Percentiles rank a stretch among this genome's conserved stretches.
phyloP scores from a whole-genome alignment of 2,888 invertebrate genomes.

The Agonopterix arenella region DNA sequence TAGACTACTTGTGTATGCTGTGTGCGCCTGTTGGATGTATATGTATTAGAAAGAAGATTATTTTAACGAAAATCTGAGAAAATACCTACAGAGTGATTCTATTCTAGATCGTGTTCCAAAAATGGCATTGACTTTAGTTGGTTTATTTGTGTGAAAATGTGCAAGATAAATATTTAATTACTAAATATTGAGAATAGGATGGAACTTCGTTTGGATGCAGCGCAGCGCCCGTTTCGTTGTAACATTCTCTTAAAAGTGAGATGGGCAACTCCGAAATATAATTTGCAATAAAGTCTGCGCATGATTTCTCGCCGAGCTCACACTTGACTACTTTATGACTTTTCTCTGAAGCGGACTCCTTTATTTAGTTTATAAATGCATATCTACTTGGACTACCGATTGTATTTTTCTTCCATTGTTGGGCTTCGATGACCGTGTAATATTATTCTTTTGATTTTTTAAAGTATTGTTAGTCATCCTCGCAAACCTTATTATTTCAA shows the following conservation, averaged over 20 bases:
- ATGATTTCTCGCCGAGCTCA: slow-evolving; percentile 44
- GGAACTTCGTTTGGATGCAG: background rate
- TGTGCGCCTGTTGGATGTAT: no score
- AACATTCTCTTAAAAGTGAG: background rate
- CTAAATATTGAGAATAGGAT: background rate
- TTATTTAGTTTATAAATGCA: slow-evolving; percentile 14
- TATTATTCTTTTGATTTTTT: slow-evolving; percentile 12
- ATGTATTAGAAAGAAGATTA: no score
- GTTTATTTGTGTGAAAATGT: background rate
- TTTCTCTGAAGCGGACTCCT: slow-evolving; percentile 36
- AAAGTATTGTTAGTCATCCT: background rate
- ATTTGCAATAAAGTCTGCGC: slow-evolving; percentile 52
- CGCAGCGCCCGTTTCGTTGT: slow-evolving; percentile 3
- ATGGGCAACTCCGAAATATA: slow-evolving; percentile 38
- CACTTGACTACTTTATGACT: slow-evolving; percentile 55
- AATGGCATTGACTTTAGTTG: no score
- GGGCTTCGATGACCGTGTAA: slow-evolving; percentile 24
- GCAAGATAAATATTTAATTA: background rate
- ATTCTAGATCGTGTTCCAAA: no score
- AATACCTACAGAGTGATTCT: no score
- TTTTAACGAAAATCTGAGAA: no score
- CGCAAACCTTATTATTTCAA: slow-evolving; percentile 1
- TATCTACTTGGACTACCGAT: slow-evolving; percentile 30
- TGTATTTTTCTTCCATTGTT: slow-evolving; percentile 36
- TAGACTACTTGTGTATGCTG: no score